These are phyloP conservation scores for Nycteola revayana DNA, from an alignment of 2,888 invertebrate genomes.

Conservation along the genomic window DNA sequence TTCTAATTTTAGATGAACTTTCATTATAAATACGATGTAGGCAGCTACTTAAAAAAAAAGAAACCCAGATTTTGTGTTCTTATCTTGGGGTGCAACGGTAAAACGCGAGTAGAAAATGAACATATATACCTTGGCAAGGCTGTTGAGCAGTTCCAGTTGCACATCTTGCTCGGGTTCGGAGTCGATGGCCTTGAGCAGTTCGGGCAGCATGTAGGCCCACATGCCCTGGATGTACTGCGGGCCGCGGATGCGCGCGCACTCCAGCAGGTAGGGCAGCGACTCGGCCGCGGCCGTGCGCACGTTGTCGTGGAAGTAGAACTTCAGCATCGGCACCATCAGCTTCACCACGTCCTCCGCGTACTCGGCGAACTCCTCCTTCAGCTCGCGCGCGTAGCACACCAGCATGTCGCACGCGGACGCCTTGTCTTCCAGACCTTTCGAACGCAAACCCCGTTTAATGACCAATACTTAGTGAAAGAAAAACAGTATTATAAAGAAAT, in stretches of 20 bases:
- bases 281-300: conserved; percentile 97
- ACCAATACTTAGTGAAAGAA: too few relatives aligned
- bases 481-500: too few relatives aligned
- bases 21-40: too few relatives aligned
- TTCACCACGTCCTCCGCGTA: conserved; percentile 87
- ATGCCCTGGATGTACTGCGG: conserved; percentile 85
- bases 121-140: conserved; percentile 88
- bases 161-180: conserved; percentile 96
- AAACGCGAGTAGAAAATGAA: too few relatives aligned
- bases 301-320: conserved; percentile 96
- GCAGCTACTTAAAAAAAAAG: too few relatives aligned
- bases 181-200: conserved; percentile 93
- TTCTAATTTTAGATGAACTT: neutral
- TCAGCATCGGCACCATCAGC: conserved; percentile 93
- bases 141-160: conserved; percentile 89
- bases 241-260: conserved; percentile 93
- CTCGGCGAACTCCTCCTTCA: conserved; percentile 89
- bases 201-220: conserved; percentile 95
- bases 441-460: too few relatives aligned
- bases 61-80: too few relatives aligned
- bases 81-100: too few relatives aligned
- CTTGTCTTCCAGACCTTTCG: conserved; percentile 95
- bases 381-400: conserved; percentile 95
- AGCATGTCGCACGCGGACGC: conserved; percentile 98
- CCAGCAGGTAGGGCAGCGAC: conserved; percentile 92